phyloP scores from a whole-genome alignment of 2,888 invertebrate genomes.

The Agrypnus murinus region DNA sequence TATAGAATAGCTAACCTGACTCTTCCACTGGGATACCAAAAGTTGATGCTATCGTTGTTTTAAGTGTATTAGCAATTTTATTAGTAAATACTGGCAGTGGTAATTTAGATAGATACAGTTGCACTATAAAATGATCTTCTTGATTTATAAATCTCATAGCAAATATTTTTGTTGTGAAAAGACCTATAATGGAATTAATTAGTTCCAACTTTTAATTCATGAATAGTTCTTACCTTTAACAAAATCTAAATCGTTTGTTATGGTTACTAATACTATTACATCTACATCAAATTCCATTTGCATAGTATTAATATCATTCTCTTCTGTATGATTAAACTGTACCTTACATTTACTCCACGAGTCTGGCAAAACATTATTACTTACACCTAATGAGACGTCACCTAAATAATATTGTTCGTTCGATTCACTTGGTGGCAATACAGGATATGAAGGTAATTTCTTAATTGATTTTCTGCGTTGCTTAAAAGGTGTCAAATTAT shows the following conservation, averaged over 20 bases:
- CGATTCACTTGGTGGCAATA: constrained; percentile 16
- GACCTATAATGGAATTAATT: constrained; percentile 57
- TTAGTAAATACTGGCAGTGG: constrained; percentile 62
- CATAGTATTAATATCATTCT: constrained; percentile 47
- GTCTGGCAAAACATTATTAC: constrained; percentile 62
- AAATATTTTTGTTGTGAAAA: constrained; percentile 62
- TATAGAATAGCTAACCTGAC: constrained; percentile 36
- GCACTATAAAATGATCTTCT: constrained; percentile 58
- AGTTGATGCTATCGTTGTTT: constrained; percentile 60
- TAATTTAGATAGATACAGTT: constrained; percentile 60
- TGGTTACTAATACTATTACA: constrained; percentile 55
- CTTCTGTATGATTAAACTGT: constrained; percentile 51
- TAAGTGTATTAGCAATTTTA: constrained; percentile 58
- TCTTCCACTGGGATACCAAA: constrained; percentile 53
- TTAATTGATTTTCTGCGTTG: background rate
- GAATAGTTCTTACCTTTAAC: constrained; percentile 59
- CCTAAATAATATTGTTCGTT: constrained; percentile 55
- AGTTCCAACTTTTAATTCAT: background rate
- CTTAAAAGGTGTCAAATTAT: background rate
- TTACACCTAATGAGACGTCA: constrained; percentile 61
- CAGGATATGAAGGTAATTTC: background rate
- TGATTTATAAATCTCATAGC: constrained; percentile 58
- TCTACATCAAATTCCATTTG: constrained; percentile 58
- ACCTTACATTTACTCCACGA: constrained; percentile 60
- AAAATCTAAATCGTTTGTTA: constrained; percentile 57